Base-by-base conservation (phyloP, 2,113 vertebrate species). In the Vanacampus margaritifer region DNA sequence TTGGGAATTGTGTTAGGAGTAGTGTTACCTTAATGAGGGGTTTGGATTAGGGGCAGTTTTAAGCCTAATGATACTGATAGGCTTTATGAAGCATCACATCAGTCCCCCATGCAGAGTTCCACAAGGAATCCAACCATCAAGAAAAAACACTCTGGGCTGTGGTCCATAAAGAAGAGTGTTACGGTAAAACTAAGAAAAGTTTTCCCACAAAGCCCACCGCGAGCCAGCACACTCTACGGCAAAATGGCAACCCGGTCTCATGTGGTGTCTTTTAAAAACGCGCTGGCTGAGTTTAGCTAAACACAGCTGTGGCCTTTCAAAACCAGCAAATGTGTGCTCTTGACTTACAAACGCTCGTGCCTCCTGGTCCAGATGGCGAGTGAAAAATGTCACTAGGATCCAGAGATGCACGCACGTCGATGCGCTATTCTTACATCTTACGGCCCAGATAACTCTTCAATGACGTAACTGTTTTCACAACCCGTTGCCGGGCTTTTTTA, bases 281-380 rank as follows among this genome's bases (percentile, higher is more conserved):
- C 72, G 56, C 80, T 84, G 54, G 74, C 79, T 84, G 81, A 81
- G 87, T 83, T 87, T 83, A 84, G 83, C 82, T 89, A 85, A 89
- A 91, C 84, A 90, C 87, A 90, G 84, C 88, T 91, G 86, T 84
- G 83, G 79, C 78, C 45, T 87, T 83, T 86, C 78, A 84, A 79
- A 80, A 80, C 85, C 82, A 79, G 72, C 71, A 81, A 86, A 86
- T 87, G 82, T 79, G 83, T 82, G 85, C 71, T 74, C 72, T 72
- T 72, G 73, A 80, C 76, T 78, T 72, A 73, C 72, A 80, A 84
- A 75, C 50, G 76, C 78, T 46, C 64, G 53, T 45, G 36, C 61
- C 65, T 76, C 75, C 67, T 56, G 65, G 67, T 76, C 75, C 17
- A 72, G 39, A 53, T 68, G 56, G 81, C 72, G 68, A 81, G 79